phyloP scores from a whole-genome alignment of 1,140 invertebrate genomes.

The Aphelinus atriplicis region DNA sequence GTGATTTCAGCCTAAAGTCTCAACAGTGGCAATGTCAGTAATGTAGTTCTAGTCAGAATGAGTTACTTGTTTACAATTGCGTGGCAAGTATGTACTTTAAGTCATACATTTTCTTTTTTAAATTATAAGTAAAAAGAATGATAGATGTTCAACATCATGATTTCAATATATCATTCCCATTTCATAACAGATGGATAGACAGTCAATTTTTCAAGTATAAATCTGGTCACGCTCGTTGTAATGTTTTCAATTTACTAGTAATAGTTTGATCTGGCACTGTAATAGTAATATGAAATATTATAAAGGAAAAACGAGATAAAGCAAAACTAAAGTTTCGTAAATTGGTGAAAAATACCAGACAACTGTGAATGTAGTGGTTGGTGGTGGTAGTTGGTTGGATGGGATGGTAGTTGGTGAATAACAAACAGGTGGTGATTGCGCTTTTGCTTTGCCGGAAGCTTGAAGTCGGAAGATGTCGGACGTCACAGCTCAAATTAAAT shows the following conservation, averaged over 20 bases:
- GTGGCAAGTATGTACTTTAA: no score
- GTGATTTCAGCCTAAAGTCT: slow-evolving; percentile 18
- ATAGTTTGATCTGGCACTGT: slow-evolving; percentile 1
- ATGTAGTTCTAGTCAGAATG: neutral
- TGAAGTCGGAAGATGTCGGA: slow-evolving; percentile 58
- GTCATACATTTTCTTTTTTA: no score
- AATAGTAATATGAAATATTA: slow-evolving; percentile 34
- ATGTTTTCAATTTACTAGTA: slow-evolving; percentile 30
- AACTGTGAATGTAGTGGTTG: slow-evolving; percentile 65
- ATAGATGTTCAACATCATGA: neutral
- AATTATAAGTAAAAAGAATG: neutral
- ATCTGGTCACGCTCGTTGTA: slow-evolving; percentile 9
- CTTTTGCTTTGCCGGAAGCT: slow-evolving; percentile 61
- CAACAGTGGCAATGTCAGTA: slow-evolving; percentile 15
- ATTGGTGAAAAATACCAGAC: slow-evolving; percentile 65
- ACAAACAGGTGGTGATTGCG: slow-evolving; percentile 62
- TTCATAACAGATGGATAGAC: no score
- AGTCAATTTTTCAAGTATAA: neutral
- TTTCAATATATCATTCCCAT: neutral
- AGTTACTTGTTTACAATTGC: no score
- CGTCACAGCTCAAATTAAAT: slow-evolving; percentile 60
- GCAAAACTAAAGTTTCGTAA: slow-evolving; percentile 61
- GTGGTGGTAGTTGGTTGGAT: slow-evolving; percentile 57
- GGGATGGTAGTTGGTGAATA: slow-evolving; percentile 56
- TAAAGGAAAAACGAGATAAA: slow-evolving; percentile 19